These are phyloP conservation scores for Platyscapa corneri DNA, from an alignment of 1,140 invertebrate species.

Conservation along the genomic window DNA sequence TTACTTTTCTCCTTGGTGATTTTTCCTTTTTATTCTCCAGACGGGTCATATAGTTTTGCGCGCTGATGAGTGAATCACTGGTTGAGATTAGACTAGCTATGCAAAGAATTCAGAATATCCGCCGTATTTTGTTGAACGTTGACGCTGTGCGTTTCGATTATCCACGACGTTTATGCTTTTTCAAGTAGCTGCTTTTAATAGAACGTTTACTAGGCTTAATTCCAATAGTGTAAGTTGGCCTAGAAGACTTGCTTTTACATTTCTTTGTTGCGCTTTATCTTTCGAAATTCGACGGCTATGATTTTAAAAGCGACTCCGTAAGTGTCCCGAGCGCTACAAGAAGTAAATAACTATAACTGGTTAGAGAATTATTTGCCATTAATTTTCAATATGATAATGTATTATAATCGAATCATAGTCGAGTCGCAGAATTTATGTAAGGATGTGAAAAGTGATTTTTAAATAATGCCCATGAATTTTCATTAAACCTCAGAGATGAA, in stretches of 20 bases:
- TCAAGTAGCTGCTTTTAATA: conserved; percentile 28
- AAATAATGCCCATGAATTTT: not conserved
- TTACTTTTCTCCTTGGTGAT: conserved; percentile 25
- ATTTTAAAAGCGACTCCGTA: not conserved
- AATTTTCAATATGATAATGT: conserved; percentile 1
- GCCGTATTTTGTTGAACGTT: conserved; percentile 11
- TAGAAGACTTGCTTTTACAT: not conserved
- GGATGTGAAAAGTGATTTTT: not conserved
- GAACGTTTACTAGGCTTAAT: not conserved
- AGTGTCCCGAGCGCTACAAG: not conserved
- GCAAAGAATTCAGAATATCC: conserved; percentile 14
- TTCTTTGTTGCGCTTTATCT: conserved; percentile 17
- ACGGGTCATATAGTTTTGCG: not conserved
- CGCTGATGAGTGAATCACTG: conserved; percentile 12
- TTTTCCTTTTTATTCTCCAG: not conserved
- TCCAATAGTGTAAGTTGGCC: not conserved
- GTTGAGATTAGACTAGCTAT: conserved; percentile 17
- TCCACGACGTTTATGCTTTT: conserved; percentile 26
- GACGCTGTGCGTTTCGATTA: conserved; percentile 2
- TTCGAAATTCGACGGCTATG: not conserved
- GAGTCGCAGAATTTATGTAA: not conserved
- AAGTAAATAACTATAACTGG: not conserved
- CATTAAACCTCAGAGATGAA: not conserved
- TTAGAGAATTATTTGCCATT: not conserved
- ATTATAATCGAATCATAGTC: not conserved